Evolutionary conservation across 35 echinoderm and acorn worm genomes (phyloP).

Genomic region (Heliocidaris erythrogramma): DNA sequence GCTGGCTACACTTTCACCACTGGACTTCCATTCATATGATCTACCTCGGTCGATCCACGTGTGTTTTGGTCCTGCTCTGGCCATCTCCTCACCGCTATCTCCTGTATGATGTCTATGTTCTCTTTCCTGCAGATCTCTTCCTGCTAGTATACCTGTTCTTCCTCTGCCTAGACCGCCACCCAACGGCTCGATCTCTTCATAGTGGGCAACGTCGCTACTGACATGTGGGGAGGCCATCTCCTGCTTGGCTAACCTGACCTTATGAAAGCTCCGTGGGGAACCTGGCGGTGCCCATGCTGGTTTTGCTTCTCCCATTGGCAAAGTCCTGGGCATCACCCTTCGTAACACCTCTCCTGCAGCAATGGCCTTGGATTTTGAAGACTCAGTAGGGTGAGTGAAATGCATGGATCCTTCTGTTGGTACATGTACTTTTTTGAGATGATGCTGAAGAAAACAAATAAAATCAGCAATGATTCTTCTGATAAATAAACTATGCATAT

Average conservation of each 20-base stretch:
- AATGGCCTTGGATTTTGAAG: slow-evolving; percentile 19
- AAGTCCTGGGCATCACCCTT: background rate
- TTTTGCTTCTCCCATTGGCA: background rate
- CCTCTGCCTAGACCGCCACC: background rate
- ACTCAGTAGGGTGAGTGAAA: slow-evolving; percentile 8
- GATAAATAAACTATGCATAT: too few species aligned
- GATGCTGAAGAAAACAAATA: background rate
- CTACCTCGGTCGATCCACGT: background rate
- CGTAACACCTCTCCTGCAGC: background rate
- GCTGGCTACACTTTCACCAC: background rate
- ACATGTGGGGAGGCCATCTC: background rate
- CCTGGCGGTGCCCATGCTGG: slow-evolving; percentile 27
- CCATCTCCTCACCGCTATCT: background rate
- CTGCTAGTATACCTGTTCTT: background rate
- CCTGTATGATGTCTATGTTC: background rate
- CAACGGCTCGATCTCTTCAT: background rate
- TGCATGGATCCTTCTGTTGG: background rate
- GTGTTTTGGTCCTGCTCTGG: background rate
- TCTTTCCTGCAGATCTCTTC: background rate
- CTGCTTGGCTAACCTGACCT: background rate
- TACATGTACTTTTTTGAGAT: background rate
- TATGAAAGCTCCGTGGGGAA: slow-evolving; percentile 26
- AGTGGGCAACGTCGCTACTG: background rate
- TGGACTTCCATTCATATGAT: background rate
- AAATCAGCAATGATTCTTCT: too few species aligned